A percentile compares a stretch with the other conserved stretches of the same genome.
phyloP scores from a whole-genome alignment of 2,888 invertebrate species.

The Sepioteuthis lessoniana region DNA sequence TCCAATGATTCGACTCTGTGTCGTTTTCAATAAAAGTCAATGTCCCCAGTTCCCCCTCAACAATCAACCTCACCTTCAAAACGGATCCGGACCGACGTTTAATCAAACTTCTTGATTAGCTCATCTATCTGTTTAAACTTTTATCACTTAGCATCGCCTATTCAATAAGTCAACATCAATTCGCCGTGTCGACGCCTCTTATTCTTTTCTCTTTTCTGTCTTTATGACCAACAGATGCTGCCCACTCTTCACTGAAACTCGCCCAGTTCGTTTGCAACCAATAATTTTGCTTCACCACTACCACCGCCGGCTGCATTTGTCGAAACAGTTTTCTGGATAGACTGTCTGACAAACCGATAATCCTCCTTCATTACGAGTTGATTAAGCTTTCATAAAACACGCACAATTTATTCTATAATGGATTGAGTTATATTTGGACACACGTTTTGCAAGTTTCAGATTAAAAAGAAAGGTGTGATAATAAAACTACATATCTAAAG shows the following conservation, averaged over 20 bases:
- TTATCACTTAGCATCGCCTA: not conserved
- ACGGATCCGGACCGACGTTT: not conserved
- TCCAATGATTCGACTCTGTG: not conserved
- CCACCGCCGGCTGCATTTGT: not conserved
- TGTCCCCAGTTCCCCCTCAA: not conserved
- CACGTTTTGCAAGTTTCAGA: no score
- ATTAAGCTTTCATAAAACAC: not conserved
- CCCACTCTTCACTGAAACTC: not conserved
- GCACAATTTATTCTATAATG: not conserved
- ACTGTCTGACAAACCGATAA: not conserved
- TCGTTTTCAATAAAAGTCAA: not conserved
- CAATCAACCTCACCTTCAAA: not conserved
- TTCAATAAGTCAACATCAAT: slow-evolving; percentile 1
- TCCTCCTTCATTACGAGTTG: not conserved
- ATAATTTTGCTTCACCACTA: not conserved
- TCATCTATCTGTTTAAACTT: slow-evolving; percentile 33
- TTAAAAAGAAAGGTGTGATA: no score
- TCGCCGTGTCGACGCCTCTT: not conserved
- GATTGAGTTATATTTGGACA: not conserved
- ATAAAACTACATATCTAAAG: no score
- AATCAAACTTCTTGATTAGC: slow-evolving; percentile 23
- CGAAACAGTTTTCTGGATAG: not conserved
- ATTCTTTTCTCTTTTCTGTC: not conserved
- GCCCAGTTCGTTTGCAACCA: no score
- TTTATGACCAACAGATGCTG: not conserved